Evolutionary conservation across 2,797 vertebrate genomes (phyloP), one percentile per base, ranked within the genome.

Genomic region (Hephaestus fuliginosus): DNA sequence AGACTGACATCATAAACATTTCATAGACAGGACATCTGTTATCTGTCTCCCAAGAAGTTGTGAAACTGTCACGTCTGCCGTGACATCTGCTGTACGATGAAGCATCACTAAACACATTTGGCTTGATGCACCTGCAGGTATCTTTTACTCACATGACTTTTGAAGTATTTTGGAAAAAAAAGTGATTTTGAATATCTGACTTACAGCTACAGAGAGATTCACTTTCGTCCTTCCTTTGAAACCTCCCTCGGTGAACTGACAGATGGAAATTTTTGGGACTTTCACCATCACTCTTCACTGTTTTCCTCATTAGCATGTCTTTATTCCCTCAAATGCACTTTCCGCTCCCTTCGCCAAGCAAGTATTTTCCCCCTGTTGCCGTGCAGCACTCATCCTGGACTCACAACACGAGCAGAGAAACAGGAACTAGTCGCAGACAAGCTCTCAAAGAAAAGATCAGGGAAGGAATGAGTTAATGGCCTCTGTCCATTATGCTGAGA

Each of bases 381-480:
- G 0, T 7, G 13, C 62, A 22, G 73, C 53, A 9, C n/a, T 74
- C 69, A 55, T 22, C 69, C 72, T 18, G 39, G 57, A 63, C 71
- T 89, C 74, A 65, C 28, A 68, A 14, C 1, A 1, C 46, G 49
- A 69, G 78, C 61, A 61, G 56, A 74, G 41, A 33, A 33, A 53
- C n/a, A 11, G 44, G 57, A 65, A 57, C 36, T 5, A 15, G 62
- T 69, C 79, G 46, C n/a, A 79, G 78, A 76, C 11, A 61, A 25
- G 13, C 39, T 39, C 56, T 67, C 18, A 41, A 22, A 7, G n/a
- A 73, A 39, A 56, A 44, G 28, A 22, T 12, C 12, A 10, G 41
- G 74, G 48, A 41, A 76, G 73, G 72, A 92, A 91, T 33, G 82
- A 66, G 84, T 91, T 90, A 89, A 89, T 20, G 44, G 49, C 76